Percentiles rank a stretch among this genome's conserved stretches.
phyloP scores from a whole-genome alignment of 2,113 vertebrate species.

The Mionectes macconnelli region DNA sequence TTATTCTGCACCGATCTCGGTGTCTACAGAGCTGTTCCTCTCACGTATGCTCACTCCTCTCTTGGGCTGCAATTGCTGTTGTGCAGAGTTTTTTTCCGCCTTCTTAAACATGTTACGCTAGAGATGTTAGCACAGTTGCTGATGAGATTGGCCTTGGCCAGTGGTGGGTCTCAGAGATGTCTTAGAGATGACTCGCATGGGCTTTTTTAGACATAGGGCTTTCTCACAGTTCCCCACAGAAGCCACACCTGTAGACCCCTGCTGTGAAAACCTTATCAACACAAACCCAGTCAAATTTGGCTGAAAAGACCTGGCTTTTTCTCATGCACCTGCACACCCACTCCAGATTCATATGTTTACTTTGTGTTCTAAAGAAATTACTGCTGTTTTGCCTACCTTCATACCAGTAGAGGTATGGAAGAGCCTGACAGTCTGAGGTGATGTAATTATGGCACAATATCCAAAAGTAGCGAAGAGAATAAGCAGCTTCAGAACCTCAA shows the following conservation, averaged over 20 bases:
- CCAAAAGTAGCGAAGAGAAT: background rate
- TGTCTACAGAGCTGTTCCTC: background rate
- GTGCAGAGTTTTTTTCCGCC: background rate
- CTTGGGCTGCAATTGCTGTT: background rate
- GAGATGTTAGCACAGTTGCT: rapidly evolving
- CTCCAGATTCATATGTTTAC: background rate
- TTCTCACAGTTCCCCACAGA: background rate
- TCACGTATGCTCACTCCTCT: background rate
- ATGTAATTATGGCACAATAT: background rate
- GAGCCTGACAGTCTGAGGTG: background rate
- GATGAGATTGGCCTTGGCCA: background rate
- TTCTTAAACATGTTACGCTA: background rate
- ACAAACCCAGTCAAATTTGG: rapidly evolving
- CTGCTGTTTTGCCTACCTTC: background rate
- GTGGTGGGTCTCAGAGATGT: rapidly evolving
- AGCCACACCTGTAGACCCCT: rapidly evolving
- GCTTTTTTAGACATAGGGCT: rapidly evolving
- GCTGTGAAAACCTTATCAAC: background rate
- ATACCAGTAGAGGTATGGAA: background rate
- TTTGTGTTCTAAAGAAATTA: background rate
- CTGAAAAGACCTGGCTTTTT: background rate
- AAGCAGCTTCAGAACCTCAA: background rate
- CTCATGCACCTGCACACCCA: background rate
- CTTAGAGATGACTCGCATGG: background rate
- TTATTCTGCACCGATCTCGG: background rate